These are phyloP conservation scores for Cephus spinipes DNA, from an alignment of 2,888 invertebrate genomes.

Conservation along the genomic window DNA sequence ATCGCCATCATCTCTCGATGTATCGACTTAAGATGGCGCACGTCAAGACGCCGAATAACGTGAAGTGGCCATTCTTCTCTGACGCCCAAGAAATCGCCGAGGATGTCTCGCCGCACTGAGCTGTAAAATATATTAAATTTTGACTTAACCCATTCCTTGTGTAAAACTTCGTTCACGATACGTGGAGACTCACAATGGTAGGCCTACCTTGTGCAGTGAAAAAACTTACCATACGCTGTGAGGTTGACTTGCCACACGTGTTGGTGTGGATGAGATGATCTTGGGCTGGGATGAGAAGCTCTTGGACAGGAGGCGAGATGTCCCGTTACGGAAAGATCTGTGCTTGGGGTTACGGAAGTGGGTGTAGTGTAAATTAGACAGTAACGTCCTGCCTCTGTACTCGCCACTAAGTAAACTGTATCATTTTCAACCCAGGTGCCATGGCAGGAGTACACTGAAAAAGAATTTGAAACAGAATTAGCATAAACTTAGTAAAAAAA, in stretches of 20 bases:
- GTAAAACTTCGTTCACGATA: not conserved
- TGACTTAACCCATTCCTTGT: not conserved
- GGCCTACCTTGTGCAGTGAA: not conserved
- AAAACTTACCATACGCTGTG: constrained; percentile 57
- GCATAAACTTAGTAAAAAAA: not conserved
- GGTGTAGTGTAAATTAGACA: constrained; percentile 60
- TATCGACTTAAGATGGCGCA: constrained; percentile 46
- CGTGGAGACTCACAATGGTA: not conserved
- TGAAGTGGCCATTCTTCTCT: constrained; percentile 41
- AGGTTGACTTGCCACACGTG: constrained; percentile 63
- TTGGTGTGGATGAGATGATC: constrained; percentile 39
- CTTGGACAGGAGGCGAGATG: constrained; percentile 62
- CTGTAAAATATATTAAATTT: constrained; percentile 37
- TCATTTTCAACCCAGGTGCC: constrained; percentile 78
- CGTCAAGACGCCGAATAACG: constrained; percentile 39
- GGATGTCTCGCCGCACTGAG: constrained; percentile 58
- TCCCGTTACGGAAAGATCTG: constrained; percentile 58
- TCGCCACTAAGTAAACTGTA: constrained; percentile 75
- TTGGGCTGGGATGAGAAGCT: constrained; percentile 39
- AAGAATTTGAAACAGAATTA: constrained; percentile 9
- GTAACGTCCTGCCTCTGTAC: constrained; percentile 59
- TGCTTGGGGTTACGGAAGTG: constrained; percentile 28
- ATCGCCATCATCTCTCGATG: constrained; percentile 59
- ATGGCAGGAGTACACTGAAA: constrained; percentile 78
- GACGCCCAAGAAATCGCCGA: constrained; percentile 55